Evolutionary conservation across 2,888 invertebrate genomes (phyloP).

Genomic region (Cerceris ruficornis): DNA sequence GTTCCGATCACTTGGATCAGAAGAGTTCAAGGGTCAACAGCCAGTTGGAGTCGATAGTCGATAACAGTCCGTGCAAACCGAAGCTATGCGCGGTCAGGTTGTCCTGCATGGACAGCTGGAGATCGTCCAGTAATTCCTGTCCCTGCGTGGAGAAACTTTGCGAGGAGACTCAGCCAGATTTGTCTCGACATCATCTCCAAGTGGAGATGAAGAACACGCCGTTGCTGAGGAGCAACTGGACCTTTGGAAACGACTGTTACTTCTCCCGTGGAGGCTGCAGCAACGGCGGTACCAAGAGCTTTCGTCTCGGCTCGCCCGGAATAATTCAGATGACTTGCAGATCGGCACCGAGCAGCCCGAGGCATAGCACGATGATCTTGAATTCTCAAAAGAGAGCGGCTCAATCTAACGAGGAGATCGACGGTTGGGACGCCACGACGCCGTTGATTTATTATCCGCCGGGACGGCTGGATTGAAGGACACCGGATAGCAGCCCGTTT

Average conservation of each 20-base stretch:
- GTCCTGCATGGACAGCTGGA: conserved; percentile 72
- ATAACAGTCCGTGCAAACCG: conserved; percentile 83
- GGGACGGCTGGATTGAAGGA: conserved; percentile 39
- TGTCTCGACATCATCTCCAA: conserved; percentile 6
- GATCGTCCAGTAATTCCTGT: conserved; percentile 86
- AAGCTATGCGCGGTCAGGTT: conserved; percentile 81
- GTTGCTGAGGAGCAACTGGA: conserved; percentile 23
- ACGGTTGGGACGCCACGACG: conserved; percentile 73
- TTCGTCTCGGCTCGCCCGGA: conserved; percentile 50
- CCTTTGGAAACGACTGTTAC: conserved; percentile 42
- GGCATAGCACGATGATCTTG: conserved; percentile 65
- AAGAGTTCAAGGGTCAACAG: conserved; percentile 82
- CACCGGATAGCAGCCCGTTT: background rate
- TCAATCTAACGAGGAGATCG: conserved; percentile 76
- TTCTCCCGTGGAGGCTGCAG: conserved; percentile 20
- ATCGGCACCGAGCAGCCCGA: conserved; percentile 76
- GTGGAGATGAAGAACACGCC: conserved; percentile 2
- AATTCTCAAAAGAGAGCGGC: conserved; percentile 66
- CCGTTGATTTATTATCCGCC: conserved; percentile 68
- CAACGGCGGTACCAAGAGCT: conserved; percentile 28
- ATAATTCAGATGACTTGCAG: conserved; percentile 66
- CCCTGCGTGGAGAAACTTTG: conserved; percentile 87
- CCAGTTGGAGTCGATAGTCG: conserved; percentile 84
- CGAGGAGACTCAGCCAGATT: conserved; percentile 41
- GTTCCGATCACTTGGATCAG: conserved; percentile 86